Conservation (phyloP, 1,140 invertebrate genomes). For the Trichonephila inaurata region DNA sequence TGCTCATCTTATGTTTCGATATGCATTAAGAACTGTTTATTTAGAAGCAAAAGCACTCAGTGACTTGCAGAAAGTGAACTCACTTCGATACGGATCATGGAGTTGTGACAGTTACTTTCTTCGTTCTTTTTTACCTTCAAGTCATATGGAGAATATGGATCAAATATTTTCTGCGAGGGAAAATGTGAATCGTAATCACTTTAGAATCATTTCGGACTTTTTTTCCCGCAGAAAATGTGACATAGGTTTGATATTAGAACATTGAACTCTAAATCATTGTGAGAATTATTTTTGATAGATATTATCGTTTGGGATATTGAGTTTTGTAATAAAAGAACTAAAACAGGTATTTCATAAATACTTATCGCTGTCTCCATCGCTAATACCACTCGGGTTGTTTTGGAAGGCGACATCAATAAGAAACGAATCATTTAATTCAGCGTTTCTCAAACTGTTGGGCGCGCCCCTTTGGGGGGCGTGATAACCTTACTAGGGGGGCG, state of each 20-base stretch:
- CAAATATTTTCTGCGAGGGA: conserved; percentile 49
- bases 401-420: no score
- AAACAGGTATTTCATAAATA: no score
- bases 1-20: conserved; percentile 22
- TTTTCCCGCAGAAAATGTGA: neutral
- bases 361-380: no score
- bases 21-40: conserved; percentile 66
- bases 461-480: no score
- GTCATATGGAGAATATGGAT: conserved; percentile 51
- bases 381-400: no score
- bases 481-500: no score
- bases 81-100: conserved; percentile 61
- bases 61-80: conserved; percentile 43
- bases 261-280: conserved; percentile 30
- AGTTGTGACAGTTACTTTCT: conserved; percentile 71
- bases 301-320: neutral
- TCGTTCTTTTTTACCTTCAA: conserved; percentile 18
- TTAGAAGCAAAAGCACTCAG: conserved; percentile 54
- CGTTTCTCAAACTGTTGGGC: no score
- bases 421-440: no score
- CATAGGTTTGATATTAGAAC: neutral
- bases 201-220: conserved; percentile 7
- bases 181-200: conserved; percentile 28
- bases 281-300: neutral
- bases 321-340: no score